Evolutionary conservation across 2,113 vertebrate genomes (phyloP), one percentile per base, ranked within the genome.

Genomic region (Orcinus orca): DNA sequence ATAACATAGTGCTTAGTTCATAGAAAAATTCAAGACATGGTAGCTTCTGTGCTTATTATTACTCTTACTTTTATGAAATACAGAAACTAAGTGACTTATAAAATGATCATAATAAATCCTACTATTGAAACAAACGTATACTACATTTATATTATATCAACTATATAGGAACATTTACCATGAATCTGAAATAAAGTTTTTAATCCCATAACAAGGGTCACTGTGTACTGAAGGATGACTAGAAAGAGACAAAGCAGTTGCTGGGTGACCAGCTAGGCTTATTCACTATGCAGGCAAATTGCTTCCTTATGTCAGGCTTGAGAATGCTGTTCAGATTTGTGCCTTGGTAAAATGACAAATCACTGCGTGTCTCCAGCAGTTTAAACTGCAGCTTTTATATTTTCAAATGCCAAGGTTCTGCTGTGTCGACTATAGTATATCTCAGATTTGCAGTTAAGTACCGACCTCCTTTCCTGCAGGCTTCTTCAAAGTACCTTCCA

Each of bases 31-130:
- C 10, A 68, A 84, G 71, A 50, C 44, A 68, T 81, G 26, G 41
- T 85, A 86, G 50, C 68, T 67, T 89, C 79, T 86, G 11, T 95
- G 33, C 74, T 76, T 62, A 58, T 83, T 88, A 82, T 29, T 88
- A 63, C 8, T 82, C 38, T 33, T 67, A 58, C 36, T 84, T 77
- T 50, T 63, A 60, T 93, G 62, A 91, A 86, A 80, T 88, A 36
- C 2, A 90, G 70, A 53, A 58, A 76, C 44, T 92, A 38, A 36
- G 26, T 94, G 15, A 82, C 82, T 95, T 76, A 4, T 95, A 95
- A 93, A 84, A 93, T 68, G 79, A 84, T 87, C 68, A 76, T 87
- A 93, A 84, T 95, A 90, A 95, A 63, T 79, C 18, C 21, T 92
- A 7, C 26, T 88, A 53, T 90, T 80, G 80, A 93, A 83, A 36